Conservation (phyloP, 2,113 vertebrate genomes). For the Cynoglossus semilaevis region DNA sequence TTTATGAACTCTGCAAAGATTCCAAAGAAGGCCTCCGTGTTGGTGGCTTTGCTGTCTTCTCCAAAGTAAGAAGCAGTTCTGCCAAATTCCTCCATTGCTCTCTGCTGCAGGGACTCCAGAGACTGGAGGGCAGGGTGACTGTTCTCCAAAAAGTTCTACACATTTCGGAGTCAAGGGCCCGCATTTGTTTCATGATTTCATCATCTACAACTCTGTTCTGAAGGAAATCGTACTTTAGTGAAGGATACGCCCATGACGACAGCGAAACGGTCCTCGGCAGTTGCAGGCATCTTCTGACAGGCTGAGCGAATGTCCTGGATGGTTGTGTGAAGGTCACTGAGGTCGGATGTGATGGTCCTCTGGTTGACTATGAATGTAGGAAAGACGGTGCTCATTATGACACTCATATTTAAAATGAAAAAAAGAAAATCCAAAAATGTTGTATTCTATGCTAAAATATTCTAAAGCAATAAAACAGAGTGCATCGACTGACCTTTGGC, state of each 20-base stretch:
- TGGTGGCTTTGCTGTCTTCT: slow-evolving; percentile 87
- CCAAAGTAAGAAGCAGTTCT: slow-evolving; percentile 91
- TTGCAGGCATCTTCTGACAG: slow-evolving; percentile 87
- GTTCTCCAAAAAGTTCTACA: slow-evolving; percentile 91
- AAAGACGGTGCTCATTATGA: no score
- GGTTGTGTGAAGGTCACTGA: slow-evolving; percentile 87
- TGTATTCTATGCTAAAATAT: no score
- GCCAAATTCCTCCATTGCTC: slow-evolving; percentile 88
- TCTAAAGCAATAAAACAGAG: background rate
- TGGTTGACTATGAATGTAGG: slow-evolving; percentile 83
- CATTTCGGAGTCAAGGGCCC: slow-evolving; percentile 72
- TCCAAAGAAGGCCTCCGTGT: slow-evolving; percentile 92
- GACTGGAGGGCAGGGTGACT: slow-evolving; percentile 86
- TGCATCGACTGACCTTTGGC: slow-evolving; percentile 85
- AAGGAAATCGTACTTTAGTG: background rate
- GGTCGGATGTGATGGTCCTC: slow-evolving; percentile 83
- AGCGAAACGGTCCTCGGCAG: slow-evolving; percentile 87
- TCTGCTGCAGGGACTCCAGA: slow-evolving; percentile 88
- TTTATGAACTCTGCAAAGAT: slow-evolving; percentile 93
- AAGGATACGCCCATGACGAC: slow-evolving; percentile 94
- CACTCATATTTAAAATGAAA: background rate
- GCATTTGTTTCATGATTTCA: background rate
- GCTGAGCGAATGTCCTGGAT: slow-evolving; percentile 88
- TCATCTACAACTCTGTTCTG: background rate
- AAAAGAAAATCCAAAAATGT: background rate